Base-by-base conservation (phyloP, 2,113 vertebrate genomes). In the Forbesichthys agassizii region DNA sequence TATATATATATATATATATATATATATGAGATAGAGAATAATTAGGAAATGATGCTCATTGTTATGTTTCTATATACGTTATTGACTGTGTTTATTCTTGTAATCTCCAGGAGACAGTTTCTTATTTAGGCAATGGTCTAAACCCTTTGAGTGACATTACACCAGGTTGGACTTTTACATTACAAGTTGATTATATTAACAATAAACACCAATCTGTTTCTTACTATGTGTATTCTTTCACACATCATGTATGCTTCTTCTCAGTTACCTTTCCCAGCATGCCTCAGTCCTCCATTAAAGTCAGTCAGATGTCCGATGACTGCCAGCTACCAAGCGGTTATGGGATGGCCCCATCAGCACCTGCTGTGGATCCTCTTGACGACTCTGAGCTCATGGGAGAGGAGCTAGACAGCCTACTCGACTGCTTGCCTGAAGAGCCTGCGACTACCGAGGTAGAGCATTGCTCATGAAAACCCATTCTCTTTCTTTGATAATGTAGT, bases 311-410 rank as follows among this genome's bases (percentile, higher is more conserved):
- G 57, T 85, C 61, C 66, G 16, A 16, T 16, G 27, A 56, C 61
- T 64, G 71, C 89, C 61, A 0, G 75, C 89, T 69, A 73, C 79
- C 27, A 27, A 27, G 27, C 27, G 27, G 27, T 27, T 27, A 27
- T 27, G 27, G 27, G 27, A 80, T 85, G 87, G 77, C 79, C 84
- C 68, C 83, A 77, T 84, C 90, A 0, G 85, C 85, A 48, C 74
- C 93, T 0, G 92, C 93, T 73, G 71, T 74, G 11, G 93, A 94
- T 6, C 79, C 92, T 61, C 87, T 94, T 78, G 92, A 92, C 3
- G 96, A 96, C n/a, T 92, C 85, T 0, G 96, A 96, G 47, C 84
- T 97, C 76, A 93, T 98, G 49, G 96, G 95, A 49, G 96, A 96
- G 0, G 96, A 99, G 82, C 80, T 99, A 67, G 97, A 99, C 84